phyloP scores from a whole-genome alignment of 2,888 invertebrate genomes.

The Drosophila sordidapex region DNA sequence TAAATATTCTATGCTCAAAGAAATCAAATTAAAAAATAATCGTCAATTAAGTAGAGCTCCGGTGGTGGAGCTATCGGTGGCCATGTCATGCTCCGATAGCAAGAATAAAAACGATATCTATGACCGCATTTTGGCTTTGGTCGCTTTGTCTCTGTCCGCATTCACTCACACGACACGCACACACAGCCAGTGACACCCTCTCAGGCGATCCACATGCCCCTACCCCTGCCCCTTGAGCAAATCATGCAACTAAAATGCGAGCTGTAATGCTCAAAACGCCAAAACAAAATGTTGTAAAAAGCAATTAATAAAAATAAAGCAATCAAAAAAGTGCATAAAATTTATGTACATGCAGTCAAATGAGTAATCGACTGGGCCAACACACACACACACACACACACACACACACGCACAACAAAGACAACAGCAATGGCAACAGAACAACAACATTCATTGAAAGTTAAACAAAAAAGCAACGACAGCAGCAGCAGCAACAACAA shows the following conservation, averaged over 20 bases:
- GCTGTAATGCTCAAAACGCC: slow-evolving; percentile 54
- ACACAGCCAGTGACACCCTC: slow-evolving; percentile 39
- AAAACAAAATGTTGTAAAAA: slow-evolving; percentile 72
- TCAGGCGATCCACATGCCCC: slow-evolving; percentile 9
- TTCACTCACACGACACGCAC: slow-evolving; percentile 67
- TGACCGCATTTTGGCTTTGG: slow-evolving; percentile 52
- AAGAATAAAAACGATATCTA: slow-evolving; percentile 43
- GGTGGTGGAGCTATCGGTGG: background rate
- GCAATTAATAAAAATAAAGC: slow-evolving; percentile 76
- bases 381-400: slow-evolving; percentile 35
- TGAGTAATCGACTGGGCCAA: slow-evolving; percentile 72
- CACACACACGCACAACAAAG: slow-evolving; percentile 25
- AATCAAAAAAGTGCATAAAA: slow-evolving; percentile 73
- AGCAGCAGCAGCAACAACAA: slow-evolving; percentile 29
- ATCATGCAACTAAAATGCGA: slow-evolving; percentile 60
- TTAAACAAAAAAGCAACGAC: slow-evolving; percentile 63
- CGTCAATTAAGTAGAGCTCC: slow-evolving; percentile 7
- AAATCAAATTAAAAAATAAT: background rate
- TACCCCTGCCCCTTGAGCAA: slow-evolving; percentile 27
- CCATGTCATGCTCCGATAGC: slow-evolving; percentile 22
- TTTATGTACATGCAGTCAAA: slow-evolving; percentile 79
- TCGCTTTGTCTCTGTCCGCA: slow-evolving; percentile 70
- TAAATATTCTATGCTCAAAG: background rate
- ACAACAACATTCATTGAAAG: slow-evolving; percentile 78
- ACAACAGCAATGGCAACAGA: slow-evolving; percentile 51